phyloP scores from a whole-genome alignment of 2,888 invertebrate species.

The Scaeva pyrastri region DNA sequence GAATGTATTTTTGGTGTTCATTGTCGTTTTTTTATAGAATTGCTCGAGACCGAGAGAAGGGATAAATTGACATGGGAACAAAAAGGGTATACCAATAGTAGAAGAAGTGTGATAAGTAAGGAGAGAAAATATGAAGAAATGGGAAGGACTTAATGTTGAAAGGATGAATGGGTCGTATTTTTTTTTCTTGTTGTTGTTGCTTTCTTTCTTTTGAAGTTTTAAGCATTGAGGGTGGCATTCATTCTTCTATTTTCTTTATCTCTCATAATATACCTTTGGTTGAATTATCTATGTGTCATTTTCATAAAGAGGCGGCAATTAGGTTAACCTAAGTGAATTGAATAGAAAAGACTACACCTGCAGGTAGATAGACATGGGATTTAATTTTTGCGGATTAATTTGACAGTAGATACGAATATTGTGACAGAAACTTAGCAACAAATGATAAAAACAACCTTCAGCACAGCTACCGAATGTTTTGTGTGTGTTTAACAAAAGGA shows the following conservation, averaged over 20 bases:
- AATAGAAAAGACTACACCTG: slow-evolving; percentile 37
- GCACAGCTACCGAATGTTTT: slow-evolving; percentile 11
- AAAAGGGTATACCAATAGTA: slow-evolving; percentile 15
- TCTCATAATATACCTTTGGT: background rate
- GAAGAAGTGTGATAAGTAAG: background rate
- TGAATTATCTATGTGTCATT: slow-evolving; percentile 7
- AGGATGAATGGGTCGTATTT: slow-evolving; percentile 6
- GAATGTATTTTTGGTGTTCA: slow-evolving; percentile 46
- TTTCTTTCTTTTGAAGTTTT: background rate
- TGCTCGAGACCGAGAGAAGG: background rate
- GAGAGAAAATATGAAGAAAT: slow-evolving; percentile 7
- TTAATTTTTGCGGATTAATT: slow-evolving; percentile 17
- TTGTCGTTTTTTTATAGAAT: slow-evolving; percentile 48
- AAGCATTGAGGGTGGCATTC: slow-evolving; percentile 22
- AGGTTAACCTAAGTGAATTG: slow-evolving; percentile 27
- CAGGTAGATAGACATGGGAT: background rate
- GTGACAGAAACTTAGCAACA: slow-evolving; percentile 29
- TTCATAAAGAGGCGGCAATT: slow-evolving; percentile 24
- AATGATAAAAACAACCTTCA: background rate
- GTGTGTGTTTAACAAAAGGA: slow-evolving; percentile 1
- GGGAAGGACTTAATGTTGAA: slow-evolving; percentile 43
- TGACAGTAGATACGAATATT: no score
- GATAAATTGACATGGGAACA: slow-evolving; percentile 49
- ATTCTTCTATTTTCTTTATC: background rate
- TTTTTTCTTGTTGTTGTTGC: background rate